phyloP scores from a whole-genome alignment of 1,140 invertebrate species.

The Leptinotarsa lineolata region DNA sequence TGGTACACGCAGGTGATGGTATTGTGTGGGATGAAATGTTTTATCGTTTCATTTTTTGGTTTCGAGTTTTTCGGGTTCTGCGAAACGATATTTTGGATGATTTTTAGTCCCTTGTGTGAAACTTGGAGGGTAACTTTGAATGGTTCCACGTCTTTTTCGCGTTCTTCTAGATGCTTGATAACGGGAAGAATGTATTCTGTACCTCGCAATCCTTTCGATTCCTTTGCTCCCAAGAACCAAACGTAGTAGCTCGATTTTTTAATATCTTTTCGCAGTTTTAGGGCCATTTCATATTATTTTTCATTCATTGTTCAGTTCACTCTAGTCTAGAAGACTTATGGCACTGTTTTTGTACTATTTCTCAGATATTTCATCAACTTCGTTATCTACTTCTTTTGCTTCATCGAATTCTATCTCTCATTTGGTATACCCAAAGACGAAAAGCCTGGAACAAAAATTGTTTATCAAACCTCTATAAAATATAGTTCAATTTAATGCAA shows the following conservation, averaged over 20 bases:
- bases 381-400: too few relatives aligned
- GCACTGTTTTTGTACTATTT: too few relatives aligned
- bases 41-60: constrained; percentile 73
- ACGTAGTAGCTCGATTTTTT: constrained; percentile 98
- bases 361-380: too few relatives aligned
- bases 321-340: too few relatives aligned
- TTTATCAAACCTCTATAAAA: too few relatives aligned
- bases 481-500: too few relatives aligned
- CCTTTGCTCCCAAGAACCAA: constrained; percentile 95
- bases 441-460: too few relatives aligned
- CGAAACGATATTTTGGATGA: constrained; percentile 78
- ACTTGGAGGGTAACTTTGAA: constrained; percentile 89
- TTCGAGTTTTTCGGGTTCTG: constrained; percentile 63
- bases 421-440: too few relatives aligned
- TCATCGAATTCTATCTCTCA: too few relatives aligned
- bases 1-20: constrained; percentile 85
- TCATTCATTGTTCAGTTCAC: constrained; percentile 1
- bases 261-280: constrained; percentile 79
- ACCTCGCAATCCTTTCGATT: constrained; percentile 86
- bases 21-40: constrained; percentile 94
- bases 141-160: constrained; percentile 84
- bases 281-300: constrained; percentile 60
- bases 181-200: constrained; percentile 80
- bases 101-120: constrained; percentile 91
- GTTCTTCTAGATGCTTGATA: constrained; percentile 79